These are phyloP conservation scores for Agelastica alni DNA, from an alignment of 2,888 invertebrate genomes.

Conservation along the genomic window DNA sequence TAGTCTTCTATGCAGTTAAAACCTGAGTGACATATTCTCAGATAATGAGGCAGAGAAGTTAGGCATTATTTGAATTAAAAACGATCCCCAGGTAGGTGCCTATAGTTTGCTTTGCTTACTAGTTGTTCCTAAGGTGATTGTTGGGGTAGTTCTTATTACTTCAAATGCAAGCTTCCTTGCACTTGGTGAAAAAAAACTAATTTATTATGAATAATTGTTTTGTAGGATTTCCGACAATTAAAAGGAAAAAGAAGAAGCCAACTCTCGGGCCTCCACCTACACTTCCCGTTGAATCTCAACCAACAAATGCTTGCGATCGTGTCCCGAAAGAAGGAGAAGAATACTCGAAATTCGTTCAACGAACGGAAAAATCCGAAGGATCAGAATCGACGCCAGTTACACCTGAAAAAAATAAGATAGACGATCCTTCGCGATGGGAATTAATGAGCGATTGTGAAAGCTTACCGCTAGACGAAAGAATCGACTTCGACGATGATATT, in stretches of 20 bases:
- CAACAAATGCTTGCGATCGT: slow-evolving; percentile 61
- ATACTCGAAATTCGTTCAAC: slow-evolving; percentile 67
- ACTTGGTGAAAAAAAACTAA: too few species aligned
- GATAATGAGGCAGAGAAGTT: too few species aligned
- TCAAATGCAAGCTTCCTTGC: too few species aligned
- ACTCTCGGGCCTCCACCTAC: slow-evolving; percentile 19
- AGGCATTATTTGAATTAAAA: too few species aligned
- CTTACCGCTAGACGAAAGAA: slow-evolving; percentile 64
- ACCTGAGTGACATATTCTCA: too few species aligned
- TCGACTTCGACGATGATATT: slow-evolving; percentile 60
- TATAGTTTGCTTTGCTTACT: too few species aligned
- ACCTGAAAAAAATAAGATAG: slow-evolving; percentile 30
- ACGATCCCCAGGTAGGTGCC: too few species aligned
- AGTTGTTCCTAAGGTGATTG: too few species aligned
- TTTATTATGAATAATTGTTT: too few species aligned
- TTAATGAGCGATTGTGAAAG: slow-evolving; percentile 65
- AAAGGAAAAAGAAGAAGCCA: slow-evolving; percentile 73
- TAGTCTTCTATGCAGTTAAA: too few species aligned
- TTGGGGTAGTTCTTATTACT: too few species aligned
- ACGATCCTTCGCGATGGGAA: slow-evolving; percentile 61
- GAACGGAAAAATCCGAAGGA: slow-evolving; percentile 54
- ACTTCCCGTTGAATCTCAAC: slow-evolving; percentile 29
- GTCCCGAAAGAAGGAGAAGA: slow-evolving; percentile 73
- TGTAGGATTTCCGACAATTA: slow-evolving; percentile 82
- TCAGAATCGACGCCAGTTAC: slow-evolving; percentile 19